Percentiles rank a stretch among this genome's conserved stretches.
These are phyloP conservation scores for Stegana nigrithorax DNA, from an alignment of 2,888 invertebrate species.

Conservation along the genomic window DNA sequence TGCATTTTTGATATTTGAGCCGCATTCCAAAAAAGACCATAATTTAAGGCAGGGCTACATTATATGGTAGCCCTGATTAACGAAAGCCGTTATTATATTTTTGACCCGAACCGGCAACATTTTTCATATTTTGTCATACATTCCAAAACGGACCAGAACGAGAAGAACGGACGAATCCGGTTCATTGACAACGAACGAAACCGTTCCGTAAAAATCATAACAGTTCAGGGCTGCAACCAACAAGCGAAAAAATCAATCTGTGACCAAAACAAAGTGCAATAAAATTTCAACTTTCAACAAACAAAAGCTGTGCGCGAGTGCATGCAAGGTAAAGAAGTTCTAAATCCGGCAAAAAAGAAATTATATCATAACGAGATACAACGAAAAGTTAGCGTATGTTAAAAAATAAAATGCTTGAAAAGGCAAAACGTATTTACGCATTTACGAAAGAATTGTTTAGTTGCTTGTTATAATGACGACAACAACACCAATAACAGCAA, in stretches of 20 bases:
- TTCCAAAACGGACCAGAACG: too few relatives aligned
- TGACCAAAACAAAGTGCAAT: neutral
- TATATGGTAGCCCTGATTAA: too few relatives aligned
- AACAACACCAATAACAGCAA: neutral
- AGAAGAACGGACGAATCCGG: too few relatives aligned
- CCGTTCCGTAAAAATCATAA: too few relatives aligned
- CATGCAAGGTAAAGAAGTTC: neutral
- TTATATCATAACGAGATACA: neutral
- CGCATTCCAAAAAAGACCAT: too few relatives aligned
- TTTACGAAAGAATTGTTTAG: conserved; percentile 23
- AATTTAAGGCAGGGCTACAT: too few relatives aligned
- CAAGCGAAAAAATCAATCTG: neutral
- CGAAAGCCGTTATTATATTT: too few relatives aligned
- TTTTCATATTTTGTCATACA: too few relatives aligned
- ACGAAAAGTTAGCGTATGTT: neutral
- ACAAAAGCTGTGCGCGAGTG: neutral
- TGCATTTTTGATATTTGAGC: too few relatives aligned
- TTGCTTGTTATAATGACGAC: neutral
- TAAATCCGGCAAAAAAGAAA: neutral
- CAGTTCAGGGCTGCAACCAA: too few relatives aligned
- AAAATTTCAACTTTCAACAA: neutral
- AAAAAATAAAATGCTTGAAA: conserved; percentile 40
- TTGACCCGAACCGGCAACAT: too few relatives aligned
- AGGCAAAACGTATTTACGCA: conserved; percentile 53
- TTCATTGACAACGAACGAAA: too few relatives aligned